Base-by-base conservation (phyloP, 2,113 vertebrate species). In the Cranoglanis bouderius region DNA sequence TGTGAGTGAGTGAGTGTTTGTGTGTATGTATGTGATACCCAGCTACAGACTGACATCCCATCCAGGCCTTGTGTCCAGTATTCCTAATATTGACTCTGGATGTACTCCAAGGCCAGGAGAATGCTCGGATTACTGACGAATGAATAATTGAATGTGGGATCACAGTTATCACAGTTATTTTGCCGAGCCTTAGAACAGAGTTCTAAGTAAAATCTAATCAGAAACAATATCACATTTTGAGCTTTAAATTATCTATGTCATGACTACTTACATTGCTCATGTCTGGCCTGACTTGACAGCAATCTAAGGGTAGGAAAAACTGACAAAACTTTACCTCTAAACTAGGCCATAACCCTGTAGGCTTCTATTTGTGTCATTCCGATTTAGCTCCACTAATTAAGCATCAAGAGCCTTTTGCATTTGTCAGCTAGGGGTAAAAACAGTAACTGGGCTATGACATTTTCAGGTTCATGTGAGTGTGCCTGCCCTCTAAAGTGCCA, bases 341-440 rank as follows among this genome's bases (percentile, higher is more conserved):
- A 88, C 77, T 90, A 89, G 90, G 84, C 86, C 86, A 88, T 74
- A 84, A 88, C 84, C 91, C 91, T 86, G 80, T 85, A 88, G 88
- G 90, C 91, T 89, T 70, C 82, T 92, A 87, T 87, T 85, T 88
- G 84, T 92, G 89, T 92, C 91, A 90, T 89, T 90, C 72, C 89
- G 88, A 92, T 89, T 92, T 90, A 89, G 81, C 59, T 55, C 65
- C 84, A 81, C 88, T 89, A 89, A 92, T 89, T 90, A 86, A 87
- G 82, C 87, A 88, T 85, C 88, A 70, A 85, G 78, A 88, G 88
- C 86, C 53, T 84, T 85, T 77, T 81, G 81, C 55, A 18, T 88
- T 89, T 61, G 83, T 90, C 88, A 88, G 85, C 86, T 63, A 78
- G 63, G 61, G 86, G 80, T 89, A 55, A 59, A 86, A 84, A 81